Evolutionary conservation across 2,888 invertebrate species (phyloP), one percentile per base, ranked within the genome.

Genomic region (Latrodectus elegans): DNA sequence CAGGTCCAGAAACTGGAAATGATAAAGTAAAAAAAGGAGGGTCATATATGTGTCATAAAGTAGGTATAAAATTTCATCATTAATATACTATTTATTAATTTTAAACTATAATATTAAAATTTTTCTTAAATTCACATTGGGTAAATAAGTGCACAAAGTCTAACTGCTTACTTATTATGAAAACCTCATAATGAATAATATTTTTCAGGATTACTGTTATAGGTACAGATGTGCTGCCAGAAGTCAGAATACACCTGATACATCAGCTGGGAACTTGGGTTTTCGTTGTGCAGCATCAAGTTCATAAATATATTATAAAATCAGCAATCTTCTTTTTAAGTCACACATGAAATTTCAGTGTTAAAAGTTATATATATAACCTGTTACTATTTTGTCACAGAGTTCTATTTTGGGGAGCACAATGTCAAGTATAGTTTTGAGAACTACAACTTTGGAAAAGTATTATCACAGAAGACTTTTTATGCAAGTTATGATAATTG

Each of bases 1-100:
- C 91, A 82, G 92, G 92, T 10, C 93, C 93, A 75, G 68, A 91
- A 15, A 91, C 90, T 81, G 94, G 94, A 17, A 93, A 91, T 17
- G 95, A 96, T 91, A 96, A 96, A 92, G 97, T 98, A 10, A 99
- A 98, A 92, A 99, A 98, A 93, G 99, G 99, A 55, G 99, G 99
- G 2, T 99, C 98, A 0, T 99, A 96, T 92, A 94, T 98, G 91
- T 99, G 97, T 91, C 97, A 97, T 91, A 93, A 95, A 71, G 90
- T 90, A 55, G 76, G 76, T 55, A n/a, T 12, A 53, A 73, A 38
- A 51, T 15, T 74, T 55, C 55, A 82, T 75, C n/a, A 1, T 60
- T n/a, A 60, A 60, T 60, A 4, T 3, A 1, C 60, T 14, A 15
- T 15, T n/a, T 64, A n/a, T 64, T n/a, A 12, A 11, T 64, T 64